Base-by-base conservation (phyloP, 2,888 invertebrate genomes). In the Ferrisia virgata region DNA sequence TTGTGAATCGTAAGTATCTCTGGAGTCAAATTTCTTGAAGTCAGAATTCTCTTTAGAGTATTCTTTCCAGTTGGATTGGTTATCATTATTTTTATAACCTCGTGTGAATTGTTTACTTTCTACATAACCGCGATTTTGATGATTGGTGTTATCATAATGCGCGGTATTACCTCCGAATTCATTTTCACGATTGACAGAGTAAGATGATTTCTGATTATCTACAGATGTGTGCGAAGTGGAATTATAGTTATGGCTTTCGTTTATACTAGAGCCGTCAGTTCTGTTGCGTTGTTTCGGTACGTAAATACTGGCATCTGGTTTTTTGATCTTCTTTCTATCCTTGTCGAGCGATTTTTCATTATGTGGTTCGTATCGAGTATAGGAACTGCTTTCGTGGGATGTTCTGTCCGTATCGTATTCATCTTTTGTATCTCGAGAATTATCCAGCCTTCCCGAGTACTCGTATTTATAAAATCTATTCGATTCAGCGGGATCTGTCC, bases 401-500 rank as follows among this genome's bases (percentile, higher is more conserved):
- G 33, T 18, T 72, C 11, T 33, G 9, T 72, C 33, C 3, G n/a
- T 13, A 33, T 72, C 72, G 72, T 72, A 72, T 13, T 72, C 72
- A 22, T 72, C 72, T 33, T 72, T 72, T 0, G 33, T 5, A 18
- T 72, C 33, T 3, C 72, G 33, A 64, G 28, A 25, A n/a, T 72
- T 31, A 36, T 72, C 72, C 33, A 33, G 36, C 33, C 72, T 72
- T 4, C n/a, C 33, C 28, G 72, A 15, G n/a, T 72, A 40, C 22
- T 82, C 82, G 18, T 69, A 22, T 39, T 82, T 69, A 18, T 28
- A 40, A 39, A 39, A 76, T 22, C 43, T 28, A 69, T 72, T 82
- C 18, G 69, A 28, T 9, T 86, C 86, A 53, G 82, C 84, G 53
- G 82, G 85, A 87, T 91, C 91, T 86, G 93, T 91, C 89, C 93